Evolutionary conservation across 2,113 vertebrate species (phyloP), one percentile per base, ranked within the genome.

Genomic region (Ameiurus melas): DNA sequence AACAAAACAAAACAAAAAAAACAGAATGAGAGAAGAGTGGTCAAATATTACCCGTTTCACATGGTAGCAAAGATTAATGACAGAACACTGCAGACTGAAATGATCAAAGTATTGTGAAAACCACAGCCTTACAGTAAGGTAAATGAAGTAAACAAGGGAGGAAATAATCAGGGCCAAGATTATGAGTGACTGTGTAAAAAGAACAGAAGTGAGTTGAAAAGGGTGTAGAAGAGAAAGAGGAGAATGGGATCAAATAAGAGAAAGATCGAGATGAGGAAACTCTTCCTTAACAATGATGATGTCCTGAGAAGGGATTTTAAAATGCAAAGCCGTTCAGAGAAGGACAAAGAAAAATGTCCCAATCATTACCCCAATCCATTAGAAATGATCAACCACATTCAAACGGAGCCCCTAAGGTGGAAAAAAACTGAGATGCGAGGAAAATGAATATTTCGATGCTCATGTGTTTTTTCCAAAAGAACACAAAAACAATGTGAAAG

Each of bases 11-110:
- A 86, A 73, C 58, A 68, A 73, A 75, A 89, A 94, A 96, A 97
- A 97, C 88, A 96, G 96, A 97, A 97, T 94, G 96, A 98, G 96
- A 99, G 95, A 95, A 97, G 95, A 97, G 95, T 95, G 96, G 94
- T 94, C 85, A 92, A 89, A 88, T 71, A 92, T 96, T 96, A 95
- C 94, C 89, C 71, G 16, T 33, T 86, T 81, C 88, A 88, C 77
- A 83, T 84, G 73, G 68, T 60, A 79, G 75, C 47, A 83, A 58
- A 83, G 53, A 81, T 71, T 66, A 85, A 84, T 85, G 64, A 86
- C 51, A 55, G 66, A 64, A 66, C 60, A 33, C 39, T 51, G 30
- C 39, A 85, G 51, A 39, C 58, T 70, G 60, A 85, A 73, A 58
- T 62, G 33, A 57, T 39, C 27, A 71, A 75, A 62, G 30, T 25